These are phyloP conservation scores for Charaxes varanes DNA, from an alignment of 1,140 invertebrate genomes.

Conservation along the genomic window DNA sequence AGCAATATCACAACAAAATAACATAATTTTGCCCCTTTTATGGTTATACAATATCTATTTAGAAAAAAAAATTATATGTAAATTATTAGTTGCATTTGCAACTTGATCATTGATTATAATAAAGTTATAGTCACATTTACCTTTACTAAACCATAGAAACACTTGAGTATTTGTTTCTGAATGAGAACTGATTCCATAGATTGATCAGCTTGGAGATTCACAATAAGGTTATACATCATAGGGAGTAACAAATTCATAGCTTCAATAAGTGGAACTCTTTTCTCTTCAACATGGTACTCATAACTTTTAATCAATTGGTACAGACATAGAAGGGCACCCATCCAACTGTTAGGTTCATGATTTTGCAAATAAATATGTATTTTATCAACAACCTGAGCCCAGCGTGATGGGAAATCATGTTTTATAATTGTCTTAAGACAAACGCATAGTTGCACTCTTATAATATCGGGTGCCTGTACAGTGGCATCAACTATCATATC, in stretches of 20 bases:
- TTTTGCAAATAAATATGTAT: slow-evolving; percentile 81
- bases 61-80: too few relatives aligned
- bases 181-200: slow-evolving; percentile 91
- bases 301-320: slow-evolving; percentile 98
- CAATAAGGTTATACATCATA: slow-evolving; percentile 90
- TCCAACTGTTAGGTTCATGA: slow-evolving; percentile 88
- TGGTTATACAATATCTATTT: too few relatives aligned
- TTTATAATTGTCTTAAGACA: slow-evolving; percentile 95
- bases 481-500: slow-evolving; percentile 96
- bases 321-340: slow-evolving; percentile 92
- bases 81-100: background rate
- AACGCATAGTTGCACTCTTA: slow-evolving; percentile 90
- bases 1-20: background rate
- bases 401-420: slow-evolving; percentile 95
- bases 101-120: background rate
- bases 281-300: slow-evolving; percentile 94
- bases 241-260: slow-evolving; percentile 96
- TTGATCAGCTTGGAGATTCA: slow-evolving; percentile 86
- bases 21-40: too few relatives aligned
- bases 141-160: slow-evolving; percentile 95
- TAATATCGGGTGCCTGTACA: slow-evolving; percentile 93
- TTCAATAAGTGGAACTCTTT: slow-evolving; percentile 91
- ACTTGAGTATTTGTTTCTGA: slow-evolving; percentile 98
- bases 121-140: slow-evolving; percentile 53
- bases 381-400: slow-evolving; percentile 97